Base-by-base conservation (phyloP, 1,140 invertebrate genomes). In the Lycorma delicatula region DNA sequence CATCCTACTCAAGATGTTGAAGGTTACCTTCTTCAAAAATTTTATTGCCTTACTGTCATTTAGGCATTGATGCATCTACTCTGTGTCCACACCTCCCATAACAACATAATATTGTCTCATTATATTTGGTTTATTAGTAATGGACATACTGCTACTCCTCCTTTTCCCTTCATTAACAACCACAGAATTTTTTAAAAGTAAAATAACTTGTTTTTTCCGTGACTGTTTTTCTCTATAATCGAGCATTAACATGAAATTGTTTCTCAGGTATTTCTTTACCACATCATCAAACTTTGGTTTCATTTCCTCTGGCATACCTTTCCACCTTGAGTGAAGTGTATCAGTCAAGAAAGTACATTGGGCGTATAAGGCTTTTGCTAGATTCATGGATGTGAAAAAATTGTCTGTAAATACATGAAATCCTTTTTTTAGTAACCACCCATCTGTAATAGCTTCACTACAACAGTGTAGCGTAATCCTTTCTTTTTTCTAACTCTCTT, bases 121-220 rank as follows among this genome's bases (percentile, higher is more conserved):
- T n/a, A n/a, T n/a, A n/a, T n/a, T n/a, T n/a, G n/a, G n/a, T n/a
- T n/a, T n/a, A n/a, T n/a, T n/a, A n/a, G n/a, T n/a, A n/a, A n/a
- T n/a, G n/a, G n/a, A n/a, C n/a, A n/a, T n/a, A n/a, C n/a, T n/a
- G 7, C 4, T n/a, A 18, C 49, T 51, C 18, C 16, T 51, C 9
- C 2, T 16, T 51, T 28, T 7, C 27, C 27, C 3, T 51, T 51
- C 50, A 41, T 29, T 52, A n/a, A 23, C 23, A 26, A 34, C 50
- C 25, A 56, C 54, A 22, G 26, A 34, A 16, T 58, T 38, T 23
- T 50, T 58, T 13, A 50, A 38, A 31, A 58, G 25, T 11, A 54
- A 29, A 16, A 58, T 22, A 36, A 58, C 56, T 52, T 47, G 56
- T n/a, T 56, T 47, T 52, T 52, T 54, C 34, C 54, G 47, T 12